Conservation (phyloP, 2,888 invertebrate species). For the Ophion ellenae region DNA sequence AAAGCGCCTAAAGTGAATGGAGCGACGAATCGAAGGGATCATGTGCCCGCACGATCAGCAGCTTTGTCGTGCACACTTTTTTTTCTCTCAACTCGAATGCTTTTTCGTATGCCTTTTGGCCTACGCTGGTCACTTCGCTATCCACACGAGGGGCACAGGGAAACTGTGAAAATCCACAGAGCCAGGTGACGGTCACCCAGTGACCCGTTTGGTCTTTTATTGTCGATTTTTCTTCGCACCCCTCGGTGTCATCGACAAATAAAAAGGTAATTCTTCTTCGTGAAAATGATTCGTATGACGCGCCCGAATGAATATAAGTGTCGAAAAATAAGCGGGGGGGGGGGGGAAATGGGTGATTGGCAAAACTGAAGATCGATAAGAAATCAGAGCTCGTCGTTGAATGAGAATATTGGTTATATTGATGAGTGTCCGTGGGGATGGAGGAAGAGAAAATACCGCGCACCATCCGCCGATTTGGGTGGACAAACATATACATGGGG, state of each 20-base stretch:
- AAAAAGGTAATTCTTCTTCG: no score
- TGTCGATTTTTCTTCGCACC: no score
- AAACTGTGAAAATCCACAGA: neutral
- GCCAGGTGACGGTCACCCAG: neutral
- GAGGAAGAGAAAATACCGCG: conserved; percentile 29
- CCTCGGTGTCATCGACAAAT: no score
- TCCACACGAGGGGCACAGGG: neutral
- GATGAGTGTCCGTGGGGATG: conserved; percentile 3
- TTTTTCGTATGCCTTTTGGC: neutral
- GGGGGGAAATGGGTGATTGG: neutral
- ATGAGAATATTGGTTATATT: conserved; percentile 45
- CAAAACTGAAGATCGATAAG: conserved; percentile 46
- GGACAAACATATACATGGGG: neutral
- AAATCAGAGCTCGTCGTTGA: conserved; percentile 44
- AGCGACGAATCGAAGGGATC: conserved; percentile 40
- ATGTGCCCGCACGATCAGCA: conserved; percentile 1
- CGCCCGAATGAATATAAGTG: no score
- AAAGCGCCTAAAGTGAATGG: conserved; percentile 52
- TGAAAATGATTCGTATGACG: no score
- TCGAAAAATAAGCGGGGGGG: no score
- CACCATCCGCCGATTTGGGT: conserved; percentile 24
- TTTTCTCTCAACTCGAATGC: no score
- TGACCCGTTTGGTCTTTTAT: no score
- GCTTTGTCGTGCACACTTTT: neutral
- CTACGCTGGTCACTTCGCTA: no score